A percentile compares a stretch with the other conserved stretches of the same genome.
Evolutionary conservation across 2,888 invertebrate genomes (phyloP).

Genomic region (Xylocampa areola): DNA sequence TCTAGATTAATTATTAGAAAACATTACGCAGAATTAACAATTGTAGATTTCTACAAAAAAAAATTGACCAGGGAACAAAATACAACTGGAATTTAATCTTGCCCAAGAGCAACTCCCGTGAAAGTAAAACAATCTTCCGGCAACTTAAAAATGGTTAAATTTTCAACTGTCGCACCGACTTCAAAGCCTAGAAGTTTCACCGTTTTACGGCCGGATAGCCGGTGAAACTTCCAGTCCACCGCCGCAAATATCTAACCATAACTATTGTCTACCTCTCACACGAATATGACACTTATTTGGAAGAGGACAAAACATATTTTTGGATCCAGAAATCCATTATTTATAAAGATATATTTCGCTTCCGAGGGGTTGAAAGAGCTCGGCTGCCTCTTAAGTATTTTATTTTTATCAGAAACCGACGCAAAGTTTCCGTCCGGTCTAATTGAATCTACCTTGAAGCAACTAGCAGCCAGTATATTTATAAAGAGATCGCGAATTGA

Average conservation of each 20-base stretch:
- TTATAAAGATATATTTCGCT: slow-evolving; percentile 35
- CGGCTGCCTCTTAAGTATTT: slow-evolving; percentile 34
- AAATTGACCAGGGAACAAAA: neutral
- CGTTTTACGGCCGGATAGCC: slow-evolving; percentile 55
- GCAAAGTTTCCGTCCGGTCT: slow-evolving; percentile 42
- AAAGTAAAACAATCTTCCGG: slow-evolving; percentile 45
- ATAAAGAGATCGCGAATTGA: slow-evolving; percentile 10
- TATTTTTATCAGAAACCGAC: slow-evolving; percentile 38
- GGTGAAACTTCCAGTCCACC: slow-evolving; percentile 45
- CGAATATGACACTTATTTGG: slow-evolving; percentile 42
- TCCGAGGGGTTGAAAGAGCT: slow-evolving; percentile 48
- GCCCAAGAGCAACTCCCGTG: slow-evolving; percentile 15
- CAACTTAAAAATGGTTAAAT: slow-evolving; percentile 51
- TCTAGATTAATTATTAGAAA: no score
- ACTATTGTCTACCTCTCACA: slow-evolving; percentile 11
- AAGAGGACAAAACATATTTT: slow-evolving; percentile 16
- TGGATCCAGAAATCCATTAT: neutral
- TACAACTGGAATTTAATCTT: slow-evolving; percentile 30
- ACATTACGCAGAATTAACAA: no score
- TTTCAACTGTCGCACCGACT: slow-evolving; percentile 58
- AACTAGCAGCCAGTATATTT: slow-evolving; percentile 20
- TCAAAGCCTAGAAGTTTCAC: slow-evolving; percentile 57
- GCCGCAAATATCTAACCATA: slow-evolving; percentile 32
- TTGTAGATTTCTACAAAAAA: no score
- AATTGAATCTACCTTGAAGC: slow-evolving; percentile 53